A percentile compares a stretch with the other conserved stretches of the same genome.
phyloP scores from a whole-genome alignment of 1,140 invertebrate species.

The Scaptomyza hsui region DNA sequence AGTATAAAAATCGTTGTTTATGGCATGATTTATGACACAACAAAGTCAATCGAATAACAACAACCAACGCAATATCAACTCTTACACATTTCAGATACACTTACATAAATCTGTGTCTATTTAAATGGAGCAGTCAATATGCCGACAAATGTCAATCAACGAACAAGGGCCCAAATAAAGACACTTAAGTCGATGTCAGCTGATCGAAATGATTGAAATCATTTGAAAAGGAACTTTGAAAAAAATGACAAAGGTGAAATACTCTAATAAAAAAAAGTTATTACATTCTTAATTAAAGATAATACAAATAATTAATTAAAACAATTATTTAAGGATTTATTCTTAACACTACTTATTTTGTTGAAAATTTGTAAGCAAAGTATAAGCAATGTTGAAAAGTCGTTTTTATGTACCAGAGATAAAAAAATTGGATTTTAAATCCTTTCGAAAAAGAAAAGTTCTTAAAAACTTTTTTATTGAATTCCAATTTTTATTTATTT shows the following conservation, averaged over 20 bases:
- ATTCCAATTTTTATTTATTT: too few species aligned
- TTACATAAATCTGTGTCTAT: slow-evolving; percentile 23
- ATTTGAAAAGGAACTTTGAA: slow-evolving; percentile 4
- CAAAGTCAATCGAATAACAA: slow-evolving; percentile 23
- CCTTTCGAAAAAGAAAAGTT: too few species aligned
- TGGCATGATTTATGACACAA: slow-evolving; percentile 68
- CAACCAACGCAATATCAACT: slow-evolving; percentile 47
- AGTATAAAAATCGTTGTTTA: slow-evolving; percentile 49
- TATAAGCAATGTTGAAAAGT: too few species aligned
- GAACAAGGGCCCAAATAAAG: slow-evolving; percentile 28
- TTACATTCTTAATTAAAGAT: neutral
- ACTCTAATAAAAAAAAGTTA: neutral
- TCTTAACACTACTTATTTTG: too few species aligned
- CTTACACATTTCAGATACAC: slow-evolving; percentile 1
- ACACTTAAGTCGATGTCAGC: slow-evolving; percentile 32
- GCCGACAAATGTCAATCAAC: slow-evolving; percentile 75
- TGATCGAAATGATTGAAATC: slow-evolving; percentile 26
- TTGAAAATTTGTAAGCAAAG: too few species aligned
- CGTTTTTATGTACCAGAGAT: too few species aligned
- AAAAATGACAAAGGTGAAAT: neutral
- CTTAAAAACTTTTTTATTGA: too few species aligned
- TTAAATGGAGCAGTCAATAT: slow-evolving; percentile 63
- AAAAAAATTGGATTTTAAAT: too few species aligned
- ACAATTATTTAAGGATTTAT: too few species aligned
- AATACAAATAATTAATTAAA: too few species aligned